phyloP scores from a whole-genome alignment of 2,888 invertebrate genomes.

The Leucophenga maculata region DNA sequence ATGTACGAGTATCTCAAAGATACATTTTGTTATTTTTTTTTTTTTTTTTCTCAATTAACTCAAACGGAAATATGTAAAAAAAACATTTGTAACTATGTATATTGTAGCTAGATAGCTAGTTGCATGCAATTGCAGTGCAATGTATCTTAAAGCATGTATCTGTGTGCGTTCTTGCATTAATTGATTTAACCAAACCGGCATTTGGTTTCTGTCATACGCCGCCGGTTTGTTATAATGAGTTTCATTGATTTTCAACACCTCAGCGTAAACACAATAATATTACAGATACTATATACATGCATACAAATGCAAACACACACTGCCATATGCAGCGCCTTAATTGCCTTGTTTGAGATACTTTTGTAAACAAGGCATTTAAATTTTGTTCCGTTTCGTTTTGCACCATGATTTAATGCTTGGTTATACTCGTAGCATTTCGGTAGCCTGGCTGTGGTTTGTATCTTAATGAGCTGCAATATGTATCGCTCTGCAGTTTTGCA shows the following conservation, averaged over 20 bases:
- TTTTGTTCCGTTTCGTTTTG: too few relatives aligned
- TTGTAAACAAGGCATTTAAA: slow-evolving; percentile 21
- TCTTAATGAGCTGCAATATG: too few relatives aligned
- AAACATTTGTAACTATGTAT: slow-evolving; percentile 7
- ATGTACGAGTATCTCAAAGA: slow-evolving; percentile 6
- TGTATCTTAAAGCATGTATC: slow-evolving; percentile 25
- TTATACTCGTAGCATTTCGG: too few relatives aligned
- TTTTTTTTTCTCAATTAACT: slow-evolving; percentile 12
- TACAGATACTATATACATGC: not conserved
- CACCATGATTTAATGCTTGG: too few relatives aligned
- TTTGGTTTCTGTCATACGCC: slow-evolving; percentile 72
- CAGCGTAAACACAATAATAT: slow-evolving; percentile 40
- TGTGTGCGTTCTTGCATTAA: slow-evolving; percentile 41
- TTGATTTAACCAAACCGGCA: slow-evolving; percentile 68
- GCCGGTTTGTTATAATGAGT: slow-evolving; percentile 69
- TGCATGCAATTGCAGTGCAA: not conserved
- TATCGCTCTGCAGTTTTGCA: too few relatives aligned
- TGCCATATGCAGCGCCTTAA: slow-evolving; percentile 39
- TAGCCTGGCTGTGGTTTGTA: too few relatives aligned
- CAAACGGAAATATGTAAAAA: not conserved
- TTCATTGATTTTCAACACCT: slow-evolving; percentile 67
- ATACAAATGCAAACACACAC: not conserved
- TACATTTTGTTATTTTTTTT: not conserved
- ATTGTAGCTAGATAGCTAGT: not conserved
- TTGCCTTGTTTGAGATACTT: slow-evolving; percentile 43